These are phyloP conservation scores for Dicranocentrus wangi DNA, from an alignment of 2,888 invertebrate species.

Conservation along the genomic window DNA sequence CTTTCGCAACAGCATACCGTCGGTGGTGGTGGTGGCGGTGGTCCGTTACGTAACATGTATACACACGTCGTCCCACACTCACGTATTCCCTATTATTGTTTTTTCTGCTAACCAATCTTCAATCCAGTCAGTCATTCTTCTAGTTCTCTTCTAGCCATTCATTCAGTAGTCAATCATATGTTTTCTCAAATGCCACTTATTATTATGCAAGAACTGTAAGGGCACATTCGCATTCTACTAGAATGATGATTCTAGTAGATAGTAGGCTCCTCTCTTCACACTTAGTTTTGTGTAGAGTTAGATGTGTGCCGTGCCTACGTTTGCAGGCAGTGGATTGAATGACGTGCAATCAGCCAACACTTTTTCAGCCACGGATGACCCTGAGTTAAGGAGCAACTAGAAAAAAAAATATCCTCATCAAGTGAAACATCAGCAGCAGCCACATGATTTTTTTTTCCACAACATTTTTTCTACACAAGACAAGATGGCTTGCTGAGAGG, in stretches of 20 bases:
- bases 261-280: too few species aligned
- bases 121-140: conserved; percentile 23
- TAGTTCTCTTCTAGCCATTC: too few species aligned
- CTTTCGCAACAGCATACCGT: neutral
- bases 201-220: conserved; percentile 38
- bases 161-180: conserved; percentile 26
- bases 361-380: conserved; percentile 25
- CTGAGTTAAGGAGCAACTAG: conserved; percentile 34
- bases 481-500: neutral
- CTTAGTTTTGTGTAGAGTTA: too few species aligned
- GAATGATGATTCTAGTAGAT: too few species aligned
- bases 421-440: conserved; percentile 7
- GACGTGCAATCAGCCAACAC: neutral
- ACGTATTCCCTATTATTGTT: neutral
- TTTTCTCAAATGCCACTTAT: conserved; percentile 20
- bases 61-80: neutral
- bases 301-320: neutral
- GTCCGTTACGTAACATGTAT: neutral
- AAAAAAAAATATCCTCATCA: conserved; percentile 18
- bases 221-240: too few species aligned
- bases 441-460: neutral
- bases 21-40: neutral
- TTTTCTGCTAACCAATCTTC: neutral
- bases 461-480: neutral
- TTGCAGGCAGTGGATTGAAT: neutral